Conservation (phyloP, 2,888 invertebrate species). For the Drosophila mayaguana region DNA sequence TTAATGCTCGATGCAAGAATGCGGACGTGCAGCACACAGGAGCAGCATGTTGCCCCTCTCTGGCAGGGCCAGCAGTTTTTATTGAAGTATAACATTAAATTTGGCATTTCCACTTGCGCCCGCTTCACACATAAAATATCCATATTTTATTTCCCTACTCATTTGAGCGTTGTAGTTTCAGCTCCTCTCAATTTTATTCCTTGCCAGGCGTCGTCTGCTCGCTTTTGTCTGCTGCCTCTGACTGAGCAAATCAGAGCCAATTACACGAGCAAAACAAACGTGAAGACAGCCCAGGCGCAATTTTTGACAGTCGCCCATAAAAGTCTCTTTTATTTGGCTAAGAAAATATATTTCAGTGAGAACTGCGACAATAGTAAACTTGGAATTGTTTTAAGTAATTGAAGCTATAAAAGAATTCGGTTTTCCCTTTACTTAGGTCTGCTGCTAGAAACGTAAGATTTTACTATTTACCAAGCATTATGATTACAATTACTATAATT, state of each 20-base stretch:
- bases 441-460: too few species aligned
- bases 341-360: not conserved
- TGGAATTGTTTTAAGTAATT: not conserved
- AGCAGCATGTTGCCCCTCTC: constrained; percentile 15
- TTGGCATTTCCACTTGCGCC: constrained; percentile 70
- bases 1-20: constrained; percentile 80
- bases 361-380: not conserved
- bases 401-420: not conserved
- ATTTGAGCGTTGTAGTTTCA: not conserved
- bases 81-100: constrained; percentile 80
- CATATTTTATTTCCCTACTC: constrained; percentile 42
- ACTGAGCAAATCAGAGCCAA: constrained; percentile 48
- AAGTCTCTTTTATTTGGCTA: not conserved
- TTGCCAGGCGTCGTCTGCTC: constrained; percentile 34
- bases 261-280: constrained; percentile 40
- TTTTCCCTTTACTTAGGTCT: too few species aligned
- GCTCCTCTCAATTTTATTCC: constrained; percentile 7
- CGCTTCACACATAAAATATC: constrained; percentile 60
- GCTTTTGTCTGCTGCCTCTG: constrained; percentile 26
- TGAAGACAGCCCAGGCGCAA: constrained; percentile 38
- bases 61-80: constrained; percentile 63
- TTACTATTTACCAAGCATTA: too few species aligned
- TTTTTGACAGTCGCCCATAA: constrained; percentile 11
- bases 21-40: constrained; percentile 64
- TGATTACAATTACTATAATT: too few species aligned